Percentiles rank a stretch among this genome's conserved stretches.
Evolutionary conservation across 2,888 invertebrate species (phyloP).

Genomic region (Chymomyza amoena): DNA sequence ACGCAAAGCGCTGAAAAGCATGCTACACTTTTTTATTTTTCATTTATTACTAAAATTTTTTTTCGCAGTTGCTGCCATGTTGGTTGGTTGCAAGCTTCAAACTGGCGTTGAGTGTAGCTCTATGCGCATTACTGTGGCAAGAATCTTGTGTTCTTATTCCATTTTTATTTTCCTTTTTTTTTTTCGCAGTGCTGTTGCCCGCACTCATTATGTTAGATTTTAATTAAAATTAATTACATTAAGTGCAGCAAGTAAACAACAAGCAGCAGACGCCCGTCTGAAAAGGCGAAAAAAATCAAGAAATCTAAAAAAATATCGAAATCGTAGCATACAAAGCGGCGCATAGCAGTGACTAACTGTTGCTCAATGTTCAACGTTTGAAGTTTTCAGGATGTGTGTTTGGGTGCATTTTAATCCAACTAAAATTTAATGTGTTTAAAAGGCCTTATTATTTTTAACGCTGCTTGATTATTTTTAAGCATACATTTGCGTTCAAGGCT

Average conservation of each 20-base stretch:
- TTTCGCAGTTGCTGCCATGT: constrained; percentile 27
- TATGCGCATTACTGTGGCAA: constrained; percentile 66
- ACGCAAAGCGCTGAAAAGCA: constrained; percentile 41
- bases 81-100: background rate
- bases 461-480: background rate
- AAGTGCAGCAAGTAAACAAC: constrained; percentile 74
- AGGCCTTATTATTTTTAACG: constrained; percentile 4
- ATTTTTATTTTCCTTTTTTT: constrained; percentile 41
- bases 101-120: constrained; percentile 20
- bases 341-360: background rate
- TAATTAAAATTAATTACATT: constrained; percentile 78
- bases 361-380: background rate
- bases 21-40: constrained; percentile 41
- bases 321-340: constrained; percentile 13
- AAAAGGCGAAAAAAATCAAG: constrained; percentile 22
- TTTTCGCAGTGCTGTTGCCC: constrained; percentile 17
- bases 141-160: constrained; percentile 8
- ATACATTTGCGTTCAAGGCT: constrained; percentile 22
- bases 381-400: background rate
- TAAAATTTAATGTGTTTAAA: constrained; percentile 45
- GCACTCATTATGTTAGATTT: constrained; percentile 72
- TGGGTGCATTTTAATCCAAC: background rate
- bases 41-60: background rate
- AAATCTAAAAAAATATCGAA: constrained; percentile 36
- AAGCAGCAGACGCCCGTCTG: constrained; percentile 37